Evolutionary conservation across 1,140 invertebrate genomes (phyloP), one percentile per base, ranked within the genome.

Genomic region (Oryctes rhinoceros): DNA sequence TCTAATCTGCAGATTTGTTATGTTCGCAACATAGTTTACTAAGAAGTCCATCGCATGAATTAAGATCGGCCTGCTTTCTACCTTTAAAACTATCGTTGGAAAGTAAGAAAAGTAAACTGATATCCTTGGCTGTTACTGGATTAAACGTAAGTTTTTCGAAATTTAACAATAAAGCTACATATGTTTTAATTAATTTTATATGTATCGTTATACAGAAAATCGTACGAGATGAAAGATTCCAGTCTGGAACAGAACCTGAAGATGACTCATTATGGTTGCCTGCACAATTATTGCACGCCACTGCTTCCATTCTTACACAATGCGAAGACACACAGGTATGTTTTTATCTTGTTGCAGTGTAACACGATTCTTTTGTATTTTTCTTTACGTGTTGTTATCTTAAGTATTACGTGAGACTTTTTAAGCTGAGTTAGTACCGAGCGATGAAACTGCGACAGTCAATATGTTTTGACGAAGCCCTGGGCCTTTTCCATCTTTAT

Each of bases 221-320:
- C 83, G 89, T 98, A 37, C 92, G 95, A 82, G 96, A 98, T 89
- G 95, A 97, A 86, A 90, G 96, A 80, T 97, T 98, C 86, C 96
- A 97, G 84, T 93, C 95, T n/a, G 93, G 94, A 7, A 94, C 96
- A 83, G 96, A 97, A 87, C 94, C 94, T 4, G 96, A 97, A 89
- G 95, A 96, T 87, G 96, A 97, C 88, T 96, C 95, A 0, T 89
- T 96, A 49, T 97, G 96, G 96, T 89, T 97, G 82, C 95, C 96
- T 11, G 94, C 96, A 2, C 96, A 98, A 88, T 90, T 98, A 59
- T 89, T 98, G 65, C 93, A 94, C 62, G 92, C 96, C 11, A 95
- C 97, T 78, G 92, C 93, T 67, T 94, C 94, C 0, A 94, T 97
- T 82, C 90, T 92, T 18, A 90, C 91, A 0, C 92, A 94, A 81